Conservation (phyloP, 1,140 invertebrate species). For the Branchinecta lynchi region DNA sequence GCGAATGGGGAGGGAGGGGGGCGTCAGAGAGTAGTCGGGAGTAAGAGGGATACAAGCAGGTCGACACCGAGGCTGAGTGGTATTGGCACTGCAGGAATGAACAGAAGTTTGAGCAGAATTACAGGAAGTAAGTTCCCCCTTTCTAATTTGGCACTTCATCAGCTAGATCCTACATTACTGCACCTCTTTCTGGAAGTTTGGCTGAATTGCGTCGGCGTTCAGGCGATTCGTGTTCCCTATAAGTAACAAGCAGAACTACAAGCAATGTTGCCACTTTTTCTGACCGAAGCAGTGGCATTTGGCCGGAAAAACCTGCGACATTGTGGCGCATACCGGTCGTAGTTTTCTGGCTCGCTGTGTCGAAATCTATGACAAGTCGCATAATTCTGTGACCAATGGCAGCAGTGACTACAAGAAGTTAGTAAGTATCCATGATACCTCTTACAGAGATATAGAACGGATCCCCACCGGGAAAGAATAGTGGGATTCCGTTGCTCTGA, state of each 20-base stretch:
- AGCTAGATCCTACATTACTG: not conserved
- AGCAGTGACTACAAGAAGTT: too few relatives aligned
- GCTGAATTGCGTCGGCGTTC: not conserved
- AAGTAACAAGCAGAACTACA: not conserved
- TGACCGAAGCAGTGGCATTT: not conserved
- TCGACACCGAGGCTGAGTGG: not conserved
- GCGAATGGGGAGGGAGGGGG: not conserved
- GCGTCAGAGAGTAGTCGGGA: not conserved
- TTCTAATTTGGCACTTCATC: not conserved
- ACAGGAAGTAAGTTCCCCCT: not conserved
- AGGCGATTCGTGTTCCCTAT: not conserved
- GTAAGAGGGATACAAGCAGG: not conserved
- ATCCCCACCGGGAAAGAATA: too few relatives aligned
- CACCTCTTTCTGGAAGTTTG: not conserved
- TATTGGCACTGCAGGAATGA: not conserved
- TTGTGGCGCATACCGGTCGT: too few relatives aligned
- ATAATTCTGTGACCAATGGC: too few relatives aligned
- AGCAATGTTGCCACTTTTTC: not conserved
- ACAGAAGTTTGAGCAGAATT: slow-evolving; percentile 4
- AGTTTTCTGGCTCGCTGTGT: too few relatives aligned
- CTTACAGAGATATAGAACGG: too few relatives aligned
- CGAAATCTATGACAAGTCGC: too few relatives aligned
- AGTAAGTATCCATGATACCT: too few relatives aligned
- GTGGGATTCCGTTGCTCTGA: too few relatives aligned
- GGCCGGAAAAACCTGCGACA: not conserved